Conservation (phyloP, 2,113 vertebrate species). For the Podiceps cristatus region DNA sequence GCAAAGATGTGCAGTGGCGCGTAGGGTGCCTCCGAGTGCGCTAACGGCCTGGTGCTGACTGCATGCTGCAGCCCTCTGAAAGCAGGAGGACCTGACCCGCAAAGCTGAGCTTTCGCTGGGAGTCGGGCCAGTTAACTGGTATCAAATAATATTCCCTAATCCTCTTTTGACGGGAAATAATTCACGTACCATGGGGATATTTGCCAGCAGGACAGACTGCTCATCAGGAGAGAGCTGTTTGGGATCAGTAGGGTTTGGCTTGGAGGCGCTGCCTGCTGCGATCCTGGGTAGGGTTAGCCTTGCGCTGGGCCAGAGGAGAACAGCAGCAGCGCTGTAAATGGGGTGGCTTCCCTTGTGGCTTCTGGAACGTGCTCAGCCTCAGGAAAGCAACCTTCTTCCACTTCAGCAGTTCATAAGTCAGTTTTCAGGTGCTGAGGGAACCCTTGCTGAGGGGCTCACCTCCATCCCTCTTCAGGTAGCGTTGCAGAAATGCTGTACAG, state of each 20-base stretch:
- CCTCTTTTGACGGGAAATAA: not conserved
- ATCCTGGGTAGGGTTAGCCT: not conserved
- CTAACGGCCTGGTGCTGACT: not conserved
- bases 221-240: not conserved
- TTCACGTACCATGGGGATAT: not conserved
- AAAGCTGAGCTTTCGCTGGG: not conserved
- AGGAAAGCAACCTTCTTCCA: not conserved
- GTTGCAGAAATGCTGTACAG: not conserved
- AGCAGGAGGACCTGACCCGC: not conserved
- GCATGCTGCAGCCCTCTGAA: not conserved
- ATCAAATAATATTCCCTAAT: not conserved
- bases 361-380: not conserved
- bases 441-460: not conserved
- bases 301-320: not conserved
- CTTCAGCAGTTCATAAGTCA: not conserved
- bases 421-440: not conserved
- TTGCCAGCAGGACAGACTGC: not conserved
- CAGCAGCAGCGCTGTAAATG: not conserved
- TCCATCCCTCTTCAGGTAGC: not conserved
- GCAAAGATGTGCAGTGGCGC: not conserved
- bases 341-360: not conserved
- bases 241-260: not conserved
- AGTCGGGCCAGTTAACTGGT: not conserved
- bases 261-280: not conserved
- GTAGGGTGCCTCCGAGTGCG: rapidly evolving